These are phyloP conservation scores for Anthoscopus minutus DNA, from an alignment of 2,113 vertebrate genomes.

Conservation along the genomic window DNA sequence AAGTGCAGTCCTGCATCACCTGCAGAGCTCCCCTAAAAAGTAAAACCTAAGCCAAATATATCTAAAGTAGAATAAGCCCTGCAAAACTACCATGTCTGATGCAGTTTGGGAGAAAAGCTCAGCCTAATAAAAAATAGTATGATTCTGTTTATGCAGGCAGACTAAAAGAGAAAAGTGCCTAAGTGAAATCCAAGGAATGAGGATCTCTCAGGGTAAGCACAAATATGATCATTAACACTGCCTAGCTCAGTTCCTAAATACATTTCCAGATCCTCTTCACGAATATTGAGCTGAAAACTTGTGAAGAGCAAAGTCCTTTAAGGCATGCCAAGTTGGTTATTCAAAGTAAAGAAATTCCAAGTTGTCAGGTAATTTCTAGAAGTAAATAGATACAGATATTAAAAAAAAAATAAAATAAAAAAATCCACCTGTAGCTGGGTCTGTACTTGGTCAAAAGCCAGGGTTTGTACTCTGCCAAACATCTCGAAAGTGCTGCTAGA, in stretches of 20 bases:
- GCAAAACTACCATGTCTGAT: background rate
- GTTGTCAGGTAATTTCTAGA: background rate
- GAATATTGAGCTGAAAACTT: background rate
- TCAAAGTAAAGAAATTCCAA: background rate
- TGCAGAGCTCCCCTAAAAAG: background rate
- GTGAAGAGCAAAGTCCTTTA: background rate
- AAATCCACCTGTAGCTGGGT: background rate
- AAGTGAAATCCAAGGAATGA: background rate
- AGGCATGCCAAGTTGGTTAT: background rate
- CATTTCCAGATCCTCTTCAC: background rate
- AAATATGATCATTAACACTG: background rate
- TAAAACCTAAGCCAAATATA: background rate
- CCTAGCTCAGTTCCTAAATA: background rate
- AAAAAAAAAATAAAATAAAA: background rate
- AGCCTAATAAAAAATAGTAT: background rate
- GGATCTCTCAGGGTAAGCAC: background rate
- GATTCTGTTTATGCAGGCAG: background rate
- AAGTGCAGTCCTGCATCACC: background rate
- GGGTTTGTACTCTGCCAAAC: background rate
- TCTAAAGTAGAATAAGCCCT: background rate
- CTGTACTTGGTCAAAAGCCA: background rate
- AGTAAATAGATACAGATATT: background rate
- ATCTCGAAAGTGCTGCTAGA: background rate
- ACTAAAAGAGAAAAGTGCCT: background rate
- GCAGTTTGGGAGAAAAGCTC: background rate